Evolutionary conservation across 2,113 vertebrate genomes (phyloP), one percentile per base, ranked within the genome.

Genomic region (Myotis brandtii): DNA sequence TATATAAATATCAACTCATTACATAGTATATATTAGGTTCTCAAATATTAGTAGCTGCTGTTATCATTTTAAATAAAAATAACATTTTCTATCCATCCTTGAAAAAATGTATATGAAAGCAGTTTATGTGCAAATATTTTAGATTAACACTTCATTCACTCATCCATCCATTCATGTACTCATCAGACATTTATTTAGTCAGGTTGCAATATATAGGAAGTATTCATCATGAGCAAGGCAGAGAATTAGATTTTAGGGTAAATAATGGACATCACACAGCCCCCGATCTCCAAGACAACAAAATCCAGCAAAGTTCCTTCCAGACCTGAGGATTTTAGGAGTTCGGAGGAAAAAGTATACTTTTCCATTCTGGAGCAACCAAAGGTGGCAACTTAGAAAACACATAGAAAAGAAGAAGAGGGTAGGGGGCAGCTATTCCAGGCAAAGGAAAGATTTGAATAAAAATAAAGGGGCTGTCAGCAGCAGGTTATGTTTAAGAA

Each of bases 11-110:
- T 25, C 76, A 11, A 43, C 30, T 80, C 13, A 23, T 17, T 69
- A 40, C 14, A 80, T 21, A 27, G 30, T 70, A 34, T n/a, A 52
- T 32, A 52, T 46, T 70, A 73, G 6, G 3, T 69, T 8, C 3
- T 64, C 46, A 52, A 67, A 73, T 62, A 40, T 46, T 59, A 64
- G 30, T 67, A 54, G 12, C 1, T 34, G 13, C 7, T 84, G 25
- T 56, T 52, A 70, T 34, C 56, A 16, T 66, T 92, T 73, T 86
- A 67, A 77, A 88, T 75, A 66, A 86, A 90, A 93, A 69, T 48
- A 75, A 50, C 32, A 34, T 5, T 90, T 21, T 46, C 7, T 6
- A 5, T 76, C 32, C 6, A 37, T 46, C 12, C 17, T 70, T 69
- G 56, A 93, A 95, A 84, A 9, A 85, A 62, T n/a, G 1, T 50